These are phyloP conservation scores for Erethizon dorsatum DNA, from an alignment of 2,797 vertebrate species.

Conservation along the genomic window DNA sequence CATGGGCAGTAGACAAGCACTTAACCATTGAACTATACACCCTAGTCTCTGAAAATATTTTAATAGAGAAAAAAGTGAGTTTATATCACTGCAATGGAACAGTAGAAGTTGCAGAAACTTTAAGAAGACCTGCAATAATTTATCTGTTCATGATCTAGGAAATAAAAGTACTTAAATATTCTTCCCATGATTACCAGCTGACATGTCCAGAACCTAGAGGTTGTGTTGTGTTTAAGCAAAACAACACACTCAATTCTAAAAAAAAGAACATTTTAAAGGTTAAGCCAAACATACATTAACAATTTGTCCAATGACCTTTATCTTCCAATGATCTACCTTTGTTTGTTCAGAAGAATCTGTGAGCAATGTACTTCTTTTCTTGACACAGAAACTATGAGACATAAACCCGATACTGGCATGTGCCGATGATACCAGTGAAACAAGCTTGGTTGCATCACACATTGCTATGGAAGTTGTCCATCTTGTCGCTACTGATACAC, in stretches of 20 bases:
- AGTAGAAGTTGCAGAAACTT: not conserved
- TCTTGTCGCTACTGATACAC: accelerated
- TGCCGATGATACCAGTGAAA: not conserved
- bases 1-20: not conserved
- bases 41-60: not conserved
- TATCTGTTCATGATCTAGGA: not conserved
- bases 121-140: not conserved
- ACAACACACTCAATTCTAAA: not conserved
- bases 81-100: not conserved
- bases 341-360: not conserved
- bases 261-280: not conserved
- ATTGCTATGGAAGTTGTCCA: not conserved
- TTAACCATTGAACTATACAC: not conserved
- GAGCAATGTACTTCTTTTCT: not conserved
- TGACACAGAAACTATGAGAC: not conserved
- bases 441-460: not conserved
- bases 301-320: not conserved
- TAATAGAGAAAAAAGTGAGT: not conserved
- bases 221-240: not conserved
- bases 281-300: not conserved
- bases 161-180: slow-evolving; percentile 41
- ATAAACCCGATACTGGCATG: not conserved
- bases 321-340: not conserved
- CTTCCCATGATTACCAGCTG: not conserved
- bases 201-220: not conserved